These are phyloP conservation scores for Diarsia dahlii DNA, from an alignment of 2,888 invertebrate genomes.

Conservation along the genomic window DNA sequence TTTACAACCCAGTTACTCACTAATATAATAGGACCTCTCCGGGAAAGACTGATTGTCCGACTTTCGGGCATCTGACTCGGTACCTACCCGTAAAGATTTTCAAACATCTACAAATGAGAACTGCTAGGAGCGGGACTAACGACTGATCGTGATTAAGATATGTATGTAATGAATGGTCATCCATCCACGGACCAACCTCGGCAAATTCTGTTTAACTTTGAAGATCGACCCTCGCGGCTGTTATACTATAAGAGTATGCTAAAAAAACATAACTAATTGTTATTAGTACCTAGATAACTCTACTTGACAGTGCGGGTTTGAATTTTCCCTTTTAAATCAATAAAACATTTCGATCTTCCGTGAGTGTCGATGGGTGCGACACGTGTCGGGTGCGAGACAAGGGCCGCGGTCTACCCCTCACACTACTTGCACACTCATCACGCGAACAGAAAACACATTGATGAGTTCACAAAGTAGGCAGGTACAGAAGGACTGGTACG, in stretches of 20 bases:
- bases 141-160: too few relatives aligned
- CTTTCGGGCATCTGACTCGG: background rate
- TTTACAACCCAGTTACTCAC: background rate
- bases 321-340: background rate
- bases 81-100: background rate
- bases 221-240: background rate
- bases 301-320: background rate
- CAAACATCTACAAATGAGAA: background rate
- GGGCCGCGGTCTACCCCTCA: slow-evolving; percentile 13
- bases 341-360: slow-evolving; percentile 21
- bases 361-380: slow-evolving; percentile 22
- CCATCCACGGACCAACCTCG: background rate
- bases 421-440: slow-evolving; percentile 16
- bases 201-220: background rate
- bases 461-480: background rate
- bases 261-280: too few relatives aligned
- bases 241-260: background rate
- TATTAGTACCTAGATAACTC: background rate
- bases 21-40: background rate
- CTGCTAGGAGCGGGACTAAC: too few relatives aligned
- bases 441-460: background rate
- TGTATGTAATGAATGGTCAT: too few relatives aligned
- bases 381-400: slow-evolving; percentile 19
- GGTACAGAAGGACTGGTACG: background rate
- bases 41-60: background rate